Conservation (phyloP, 1,140 invertebrate genomes). For the Zaprionus ornatus region DNA sequence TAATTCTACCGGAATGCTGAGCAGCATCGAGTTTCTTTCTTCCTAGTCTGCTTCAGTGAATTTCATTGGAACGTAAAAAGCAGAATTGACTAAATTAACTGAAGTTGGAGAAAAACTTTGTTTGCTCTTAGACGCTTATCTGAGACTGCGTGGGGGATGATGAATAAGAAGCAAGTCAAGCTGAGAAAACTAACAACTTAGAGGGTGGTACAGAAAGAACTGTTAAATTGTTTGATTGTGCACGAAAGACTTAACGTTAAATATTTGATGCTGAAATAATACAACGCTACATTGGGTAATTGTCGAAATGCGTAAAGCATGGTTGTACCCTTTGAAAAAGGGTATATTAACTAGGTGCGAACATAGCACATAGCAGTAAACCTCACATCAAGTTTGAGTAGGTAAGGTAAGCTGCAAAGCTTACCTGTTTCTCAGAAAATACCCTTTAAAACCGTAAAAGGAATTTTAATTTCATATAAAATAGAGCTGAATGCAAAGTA, state of each 20-base stretch:
- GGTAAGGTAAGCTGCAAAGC: too few relatives aligned
- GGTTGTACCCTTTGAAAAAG: slow-evolving; percentile 10
- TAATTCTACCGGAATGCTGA: not conserved
- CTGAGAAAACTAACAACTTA: slow-evolving; percentile 31
- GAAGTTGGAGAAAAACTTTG: slow-evolving; percentile 66
- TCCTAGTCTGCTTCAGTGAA: slow-evolving; percentile 60
- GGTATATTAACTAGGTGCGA: not conserved
- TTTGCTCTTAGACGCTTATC: slow-evolving; percentile 70
- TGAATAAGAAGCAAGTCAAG: slow-evolving; percentile 21
- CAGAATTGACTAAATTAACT: slow-evolving; percentile 80
- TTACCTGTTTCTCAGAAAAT: too few relatives aligned
- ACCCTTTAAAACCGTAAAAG: too few relatives aligned
- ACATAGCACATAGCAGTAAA: too few relatives aligned
- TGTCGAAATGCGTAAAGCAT: slow-evolving; percentile 66
- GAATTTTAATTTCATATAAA: too few relatives aligned
- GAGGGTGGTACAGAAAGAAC: not conserved
- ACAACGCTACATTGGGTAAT: slow-evolving; percentile 75
- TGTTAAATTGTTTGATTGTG: slow-evolving; percentile 62
- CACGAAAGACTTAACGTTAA: slow-evolving; percentile 75
- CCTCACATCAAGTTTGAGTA: too few relatives aligned
- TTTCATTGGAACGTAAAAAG: slow-evolving; percentile 45
- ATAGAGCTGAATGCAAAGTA: not conserved
- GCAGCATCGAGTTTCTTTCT: not conserved
- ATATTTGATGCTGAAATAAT: slow-evolving; percentile 79
- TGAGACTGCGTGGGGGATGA: slow-evolving; percentile 31